These are phyloP conservation scores for Ciconia maguari DNA, from an alignment of 2,113 vertebrate species.

Conservation along the genomic window DNA sequence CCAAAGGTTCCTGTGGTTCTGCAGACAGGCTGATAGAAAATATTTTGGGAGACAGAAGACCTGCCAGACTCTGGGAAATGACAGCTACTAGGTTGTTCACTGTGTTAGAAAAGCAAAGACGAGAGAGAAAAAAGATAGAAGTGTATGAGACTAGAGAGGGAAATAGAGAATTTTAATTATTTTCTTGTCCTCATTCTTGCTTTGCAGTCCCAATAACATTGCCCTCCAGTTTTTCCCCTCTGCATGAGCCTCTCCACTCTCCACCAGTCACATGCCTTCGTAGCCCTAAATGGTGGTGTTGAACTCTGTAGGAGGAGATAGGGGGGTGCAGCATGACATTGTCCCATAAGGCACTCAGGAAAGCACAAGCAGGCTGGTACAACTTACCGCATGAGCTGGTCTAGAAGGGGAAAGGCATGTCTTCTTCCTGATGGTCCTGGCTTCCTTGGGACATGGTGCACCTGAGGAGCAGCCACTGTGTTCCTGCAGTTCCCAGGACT, in stretches of 20 bases:
- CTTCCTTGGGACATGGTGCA: neutral
- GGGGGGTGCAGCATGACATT: no score
- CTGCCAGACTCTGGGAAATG: neutral
- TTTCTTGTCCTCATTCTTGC: neutral
- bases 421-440: neutral
- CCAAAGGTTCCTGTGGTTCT: neutral
- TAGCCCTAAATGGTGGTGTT: neutral
- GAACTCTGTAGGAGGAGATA: neutral
- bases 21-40: neutral
- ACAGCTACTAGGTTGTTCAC: neutral
- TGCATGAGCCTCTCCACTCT: neutral
- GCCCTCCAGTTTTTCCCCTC: neutral
- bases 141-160: neutral
- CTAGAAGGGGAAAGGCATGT: neutral
- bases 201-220: neutral
- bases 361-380: neutral
- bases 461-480: neutral
- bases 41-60: neutral
- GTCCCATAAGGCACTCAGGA: no score
- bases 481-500: neutral
- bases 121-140: neutral
- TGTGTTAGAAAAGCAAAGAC: neutral
- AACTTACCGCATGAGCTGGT: neutral
- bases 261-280: neutral
- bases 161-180: neutral